Evolutionary conservation across 1,140 invertebrate species (phyloP).

Genomic region (Araneus ventricosus): DNA sequence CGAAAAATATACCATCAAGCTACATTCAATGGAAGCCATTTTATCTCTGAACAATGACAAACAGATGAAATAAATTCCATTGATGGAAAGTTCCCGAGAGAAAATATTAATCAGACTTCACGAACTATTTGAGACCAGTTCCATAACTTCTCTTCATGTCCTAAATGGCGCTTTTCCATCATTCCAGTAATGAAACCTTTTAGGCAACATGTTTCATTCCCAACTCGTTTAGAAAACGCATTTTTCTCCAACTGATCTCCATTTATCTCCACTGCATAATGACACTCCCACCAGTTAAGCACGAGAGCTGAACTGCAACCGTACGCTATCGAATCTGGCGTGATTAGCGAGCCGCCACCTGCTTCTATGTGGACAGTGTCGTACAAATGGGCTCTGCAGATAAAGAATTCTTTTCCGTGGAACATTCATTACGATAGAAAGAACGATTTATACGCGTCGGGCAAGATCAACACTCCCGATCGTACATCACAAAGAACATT

Average conservation of each 20-base stretch:
- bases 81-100: too few relatives aligned
- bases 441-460: conserved; percentile 59
- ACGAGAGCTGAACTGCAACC: not conserved
- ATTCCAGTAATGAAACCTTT: not conserved
- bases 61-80: too few relatives aligned
- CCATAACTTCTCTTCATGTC: too few relatives aligned
- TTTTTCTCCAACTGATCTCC: not conserved
- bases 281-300: not conserved
- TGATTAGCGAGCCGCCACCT: conserved; percentile 43
- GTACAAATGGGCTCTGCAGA: conserved; percentile 53
- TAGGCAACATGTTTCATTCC: not conserved
- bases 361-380: conserved; percentile 11
- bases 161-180: not conserved
- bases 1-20: too few relatives aligned
- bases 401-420: conserved; percentile 49
- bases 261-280: not conserved
- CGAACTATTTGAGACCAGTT: too few relatives aligned
- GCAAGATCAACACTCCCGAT: conserved; percentile 66
- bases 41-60: too few relatives aligned
- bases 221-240: not conserved
- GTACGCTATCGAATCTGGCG: not conserved
- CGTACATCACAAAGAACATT: conserved; percentile 71
- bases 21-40: too few relatives aligned
- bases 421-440: conserved; percentile 67
- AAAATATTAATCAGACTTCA: too few relatives aligned